Evolutionary conservation across 2,888 invertebrate species (phyloP), one percentile per base, ranked within the genome.

Genomic region (Drosophila anceps): DNA sequence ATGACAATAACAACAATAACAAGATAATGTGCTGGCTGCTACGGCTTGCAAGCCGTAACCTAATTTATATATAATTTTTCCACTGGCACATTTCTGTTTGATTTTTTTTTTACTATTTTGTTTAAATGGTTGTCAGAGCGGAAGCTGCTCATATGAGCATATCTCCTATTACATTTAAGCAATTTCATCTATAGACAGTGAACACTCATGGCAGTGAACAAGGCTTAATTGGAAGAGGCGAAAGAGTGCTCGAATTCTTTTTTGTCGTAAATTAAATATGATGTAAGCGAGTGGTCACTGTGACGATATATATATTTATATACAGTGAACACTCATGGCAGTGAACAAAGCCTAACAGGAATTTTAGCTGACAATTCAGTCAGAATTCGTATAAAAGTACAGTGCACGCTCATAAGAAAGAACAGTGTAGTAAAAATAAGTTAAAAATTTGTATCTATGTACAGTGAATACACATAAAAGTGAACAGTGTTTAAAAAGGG

Each of bases 121-220:
- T 53, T 69, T 73, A 79, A 81, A 76, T 57, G 76, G 7, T 29
- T 50, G 20, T 44, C 62, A 57, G 68, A 80, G 79, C 86, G 84
- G 84, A 85, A 84, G 84, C 84, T 85, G 84, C 84, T 85, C 84
- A 85, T 82, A 84, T 70, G 58, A 77, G 84, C 84, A 85, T 85
- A 82, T 85, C 84, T 86, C 84, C 84, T 66, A 66, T 73, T 66
- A 57, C 70, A 57, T 63, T 70, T 68, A 69, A 67, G 33, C 41
- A 35, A 20, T 44, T 33, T 58, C 63, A 62, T 46, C 43, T 57
- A 24, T 20, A 9, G 24, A 57, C 57, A 57, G 57, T 57, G 31
- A 15, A 15, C 5, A 43, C 31, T 10, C 31, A 7, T 4, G 8
- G 31, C 4, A 15, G 31, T 44, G 27, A 24, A 43, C 24, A 20